Evolutionary conservation across 2,888 invertebrate species (phyloP).

Genomic region (Caenorhabditis angaria): DNA sequence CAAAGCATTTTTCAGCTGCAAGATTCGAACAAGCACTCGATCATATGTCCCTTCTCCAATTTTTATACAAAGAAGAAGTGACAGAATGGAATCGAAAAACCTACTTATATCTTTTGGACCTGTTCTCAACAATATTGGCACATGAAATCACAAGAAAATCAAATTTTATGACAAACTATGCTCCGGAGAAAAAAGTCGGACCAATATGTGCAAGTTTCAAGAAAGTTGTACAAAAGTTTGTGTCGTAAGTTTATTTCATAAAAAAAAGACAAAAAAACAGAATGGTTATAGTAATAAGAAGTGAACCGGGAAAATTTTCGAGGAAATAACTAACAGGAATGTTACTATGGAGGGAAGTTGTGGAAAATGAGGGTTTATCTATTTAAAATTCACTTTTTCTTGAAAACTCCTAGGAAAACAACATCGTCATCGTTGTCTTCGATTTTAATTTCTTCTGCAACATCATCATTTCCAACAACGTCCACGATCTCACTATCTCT

Average conservation of each 20-base stretch:
- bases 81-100: constrained; percentile 43
- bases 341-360: no score
- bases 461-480: no score
- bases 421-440: no score
- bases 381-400: no score
- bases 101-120: constrained; percentile 36
- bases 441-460: no score
- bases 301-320: no score
- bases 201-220: constrained; percentile 35
- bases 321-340: no score
- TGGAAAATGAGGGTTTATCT: no score
- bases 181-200: constrained; percentile 21
- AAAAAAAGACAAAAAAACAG: no score
- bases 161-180: constrained; percentile 32
- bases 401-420: no score
- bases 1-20: constrained; percentile 24
- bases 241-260: constrained; percentile 17
- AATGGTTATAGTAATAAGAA: no score
- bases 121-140: constrained; percentile 44
- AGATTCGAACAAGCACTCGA: constrained; percentile 34
- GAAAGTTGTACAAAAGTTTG: constrained; percentile 27
- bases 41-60: constrained; percentile 33
- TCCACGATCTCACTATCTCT: no score
- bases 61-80: constrained; percentile 30
- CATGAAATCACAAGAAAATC: constrained; percentile 46